Evolutionary conservation across 2,888 invertebrate genomes (phyloP), one percentile per base, ranked within the genome.

Genomic region (Agrochola lota): DNA sequence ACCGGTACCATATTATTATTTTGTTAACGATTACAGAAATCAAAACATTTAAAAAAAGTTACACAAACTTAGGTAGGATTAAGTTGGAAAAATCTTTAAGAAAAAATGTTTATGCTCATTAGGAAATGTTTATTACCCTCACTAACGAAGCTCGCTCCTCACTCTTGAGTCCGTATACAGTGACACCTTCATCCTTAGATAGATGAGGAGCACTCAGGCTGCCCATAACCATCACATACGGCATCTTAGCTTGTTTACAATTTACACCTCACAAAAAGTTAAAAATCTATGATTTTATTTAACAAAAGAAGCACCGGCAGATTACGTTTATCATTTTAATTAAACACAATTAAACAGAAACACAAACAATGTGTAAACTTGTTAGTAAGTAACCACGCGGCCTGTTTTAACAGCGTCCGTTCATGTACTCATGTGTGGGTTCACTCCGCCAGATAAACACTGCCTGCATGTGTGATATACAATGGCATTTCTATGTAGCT

Each of bases 201-300:
- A 97, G 93, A 89, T 96, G 95, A 77, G 92, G 94, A 77, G 95
- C 94, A 83, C 94, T 95, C 40, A 97, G 92, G 90, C 95, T 95
- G 68, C 96, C 97, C 95, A 96, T 96, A 79, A 97, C 95, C 95
- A 97, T 96, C 74, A 97, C 94, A 89, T 97, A 97, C 84, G 97
- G 97, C 97, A 97, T 97, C 69, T 87, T 95, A 83, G 30, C 69
- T 83, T 76, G 72, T 86, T 85, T 81, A 86, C 83, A 83, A 87
- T 82, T 75, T 35, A 80, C 76, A 80, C 73, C 17, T 67, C 73
- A 72, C 74, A 23, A 63, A 73, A 26, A 80, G n/a, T 68, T 49
- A 59, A 40, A 12, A 70, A 77, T 62, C 23, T n/a, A 52, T 74
- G 30, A 64, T 60, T 66, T 70, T 67, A 78, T 62, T 62, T 60